Conservation (phyloP, 1,140 invertebrate species). For the Alviniconcha marisindica region DNA sequence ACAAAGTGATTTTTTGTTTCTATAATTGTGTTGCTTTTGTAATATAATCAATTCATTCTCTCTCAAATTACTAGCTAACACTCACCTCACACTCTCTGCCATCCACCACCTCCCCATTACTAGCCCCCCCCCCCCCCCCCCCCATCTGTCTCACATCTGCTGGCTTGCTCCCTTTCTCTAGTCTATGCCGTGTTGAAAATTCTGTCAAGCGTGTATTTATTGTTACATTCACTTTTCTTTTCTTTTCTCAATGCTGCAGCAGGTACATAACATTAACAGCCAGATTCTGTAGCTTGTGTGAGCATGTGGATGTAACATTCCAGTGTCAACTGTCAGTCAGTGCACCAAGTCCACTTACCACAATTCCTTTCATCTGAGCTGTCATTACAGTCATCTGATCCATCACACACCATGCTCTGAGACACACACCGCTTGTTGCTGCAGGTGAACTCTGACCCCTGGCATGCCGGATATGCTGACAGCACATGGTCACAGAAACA, state of each 20-base stretch:
- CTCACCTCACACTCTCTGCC: no score
- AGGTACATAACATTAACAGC: neutral
- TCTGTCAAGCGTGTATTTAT: neutral
- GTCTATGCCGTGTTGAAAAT: neutral
- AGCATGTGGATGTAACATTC: neutral
- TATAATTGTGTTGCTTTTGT: no score
- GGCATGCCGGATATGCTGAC: conserved; percentile 83
- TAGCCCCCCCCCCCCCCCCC: no score
- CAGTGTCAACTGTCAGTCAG: neutral
- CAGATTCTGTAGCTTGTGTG: neutral
- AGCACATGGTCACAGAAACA: neutral
- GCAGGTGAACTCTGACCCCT: conserved; percentile 92
- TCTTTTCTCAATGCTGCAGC: neutral
- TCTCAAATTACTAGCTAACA: no score
- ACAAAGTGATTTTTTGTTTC: no score
- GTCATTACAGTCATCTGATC: conserved; percentile 97
- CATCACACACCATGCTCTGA: conserved; percentile 95
- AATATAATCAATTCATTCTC: no score
- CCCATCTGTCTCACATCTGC: no score
- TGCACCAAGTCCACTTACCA: conserved; percentile 46
- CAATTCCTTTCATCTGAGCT: conserved; percentile 88
- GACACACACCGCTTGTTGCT: conserved; percentile 96
- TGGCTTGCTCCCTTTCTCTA: no score
- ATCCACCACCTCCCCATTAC: no score
- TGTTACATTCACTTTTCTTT: neutral